phyloP scores from a whole-genome alignment of 2,797 vertebrate species.

The Acanthurus tractus region DNA sequence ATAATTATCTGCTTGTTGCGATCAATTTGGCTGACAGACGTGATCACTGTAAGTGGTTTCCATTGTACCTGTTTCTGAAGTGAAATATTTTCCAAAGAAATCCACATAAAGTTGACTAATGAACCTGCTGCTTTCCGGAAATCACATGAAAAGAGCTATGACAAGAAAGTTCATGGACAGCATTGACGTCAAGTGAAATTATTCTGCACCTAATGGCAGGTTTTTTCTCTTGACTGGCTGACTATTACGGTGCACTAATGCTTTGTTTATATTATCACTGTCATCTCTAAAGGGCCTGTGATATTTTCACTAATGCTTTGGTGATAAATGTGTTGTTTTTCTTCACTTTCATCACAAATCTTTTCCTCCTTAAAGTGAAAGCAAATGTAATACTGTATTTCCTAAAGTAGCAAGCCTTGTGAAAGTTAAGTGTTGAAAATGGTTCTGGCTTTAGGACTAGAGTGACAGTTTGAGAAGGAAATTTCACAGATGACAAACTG shows the following conservation, averaged over 20 bases:
- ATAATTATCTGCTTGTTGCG: too few relatives aligned
- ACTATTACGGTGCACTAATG: constrained; percentile 21
- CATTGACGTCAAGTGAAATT: constrained; percentile 7
- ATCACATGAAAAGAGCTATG: constrained; percentile 10
- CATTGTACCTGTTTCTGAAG: neutral
- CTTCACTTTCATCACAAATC: neutral
- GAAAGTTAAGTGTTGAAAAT: constrained; percentile 27
- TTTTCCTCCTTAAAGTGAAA: constrained; percentile 2
- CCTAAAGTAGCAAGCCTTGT: neutral
- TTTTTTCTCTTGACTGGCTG: constrained; percentile 15
- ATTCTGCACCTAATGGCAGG: constrained; percentile 11
- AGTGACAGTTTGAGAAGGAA: constrained; percentile 21
- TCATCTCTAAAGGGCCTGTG: neutral
- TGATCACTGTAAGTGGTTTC: too few relatives aligned
- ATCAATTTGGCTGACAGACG: too few relatives aligned
- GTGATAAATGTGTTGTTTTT: constrained; percentile 35
- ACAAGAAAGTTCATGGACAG: neutral
- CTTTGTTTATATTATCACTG: constrained; percentile 9
- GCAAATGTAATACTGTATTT: constrained; percentile 15
- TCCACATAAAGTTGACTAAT: neutral
- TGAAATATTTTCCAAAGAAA: neutral
- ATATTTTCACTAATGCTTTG: constrained; percentile 2
- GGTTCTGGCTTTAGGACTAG: constrained; percentile 3
- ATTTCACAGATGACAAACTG: constrained; percentile 44
- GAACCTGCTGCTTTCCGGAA: neutral